Base-by-base conservation (phyloP, 53 echinoderm and acorn worm genomes). In the Antedon mediterranea region DNA sequence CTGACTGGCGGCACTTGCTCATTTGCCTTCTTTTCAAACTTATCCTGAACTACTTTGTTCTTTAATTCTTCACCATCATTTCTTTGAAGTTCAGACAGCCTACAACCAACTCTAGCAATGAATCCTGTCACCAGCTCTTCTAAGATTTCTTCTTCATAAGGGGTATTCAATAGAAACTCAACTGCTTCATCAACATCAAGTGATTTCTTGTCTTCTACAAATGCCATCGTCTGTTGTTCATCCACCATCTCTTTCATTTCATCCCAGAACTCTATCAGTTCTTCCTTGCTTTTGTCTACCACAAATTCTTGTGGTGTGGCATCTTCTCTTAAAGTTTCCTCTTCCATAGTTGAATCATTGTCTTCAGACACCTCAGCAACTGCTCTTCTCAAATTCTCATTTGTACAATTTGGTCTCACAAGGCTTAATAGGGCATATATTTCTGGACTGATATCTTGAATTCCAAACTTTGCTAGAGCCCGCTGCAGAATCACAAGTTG, bases 341-440 rank as follows among this genome's bases (percentile, higher is more conserved):
- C 57, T 2, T 43, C 43, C 30, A 20, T 14, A 4, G 28, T 18
- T 78, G 28, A 30, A 3, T 28, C 57, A 14, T 34, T 34, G 15
- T 71, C 73, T 73, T 34, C 33, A 23, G 34, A n/a, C 4, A 73
- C 81, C 29, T 37, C 74, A 28, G 33, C 33, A n/a, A 73, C 18
- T 11, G 81, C 81, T 28, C 15, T 41, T 4, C 73, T 73, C 34
- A 80, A 34, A 73, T 80, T 81, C 3, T 34, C 20, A 28, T 26
- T 27, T 23, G 4, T 72, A n/a, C 81, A 80, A 30, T 73, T 73
- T 30, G 73, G 73, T 33, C 73, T 80, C 28, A 80, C 29, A 34
- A 34, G 33, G 15, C 33, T 34, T 31, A 80, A 43, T n/a, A 80
- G 73, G 4, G 73, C 71, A 34, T 80, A 80, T 3, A 80, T 32